Evolutionary conservation across 1,140 invertebrate genomes (phyloP), one percentile per base, ranked within the genome.

Genomic region (Paracyclopina nana): DNA sequence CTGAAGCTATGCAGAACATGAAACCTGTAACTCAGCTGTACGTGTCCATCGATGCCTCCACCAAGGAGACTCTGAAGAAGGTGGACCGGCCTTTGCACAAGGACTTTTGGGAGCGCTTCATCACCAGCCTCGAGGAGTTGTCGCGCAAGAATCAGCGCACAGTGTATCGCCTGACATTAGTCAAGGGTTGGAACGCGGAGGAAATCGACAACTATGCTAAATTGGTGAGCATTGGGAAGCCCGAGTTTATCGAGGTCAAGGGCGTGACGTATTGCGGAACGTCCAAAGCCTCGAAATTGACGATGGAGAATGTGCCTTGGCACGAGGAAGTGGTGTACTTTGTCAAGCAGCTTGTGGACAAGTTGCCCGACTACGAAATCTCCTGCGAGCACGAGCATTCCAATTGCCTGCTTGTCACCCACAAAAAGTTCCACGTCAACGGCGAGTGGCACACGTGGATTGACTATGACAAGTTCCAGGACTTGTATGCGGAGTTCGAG

Each of bases 181-280:
- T 77, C 0, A 77, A 77, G 60, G 63, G 66, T 9, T 75, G 66
- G 65, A 77, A 77, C 62, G 69, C 69, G 11, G 71, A 74, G 27
- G 73, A 77, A 59, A 57, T 76, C 28, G 65, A 73, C 53, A 68
- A 66, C 49, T 77, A 77, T 63, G 72, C 73, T 6, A 61, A 68
- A 27, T 62, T 77, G 20, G 72, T 77, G 2, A 56, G 58, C 8
- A 49, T 72, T n/a, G 75, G 74, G 27, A 63, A 70, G 42, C 75
- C 75, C 46, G 74, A 76, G 62, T 76, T 77, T 56, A 77, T 77
- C 57, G 75, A 77, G 65, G 68, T 77, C 18, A 77, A 77, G 62
- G 74, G 74, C 40, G 74, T 76, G 0, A 77, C 74, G 4, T 77
- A 69, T 58, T 77, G 74, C 62, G 74, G 74, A 8, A 70, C 70